Evolutionary conservation across 2,113 vertebrate species (phyloP).

Genomic region (Podarcis raffonei): DNA sequence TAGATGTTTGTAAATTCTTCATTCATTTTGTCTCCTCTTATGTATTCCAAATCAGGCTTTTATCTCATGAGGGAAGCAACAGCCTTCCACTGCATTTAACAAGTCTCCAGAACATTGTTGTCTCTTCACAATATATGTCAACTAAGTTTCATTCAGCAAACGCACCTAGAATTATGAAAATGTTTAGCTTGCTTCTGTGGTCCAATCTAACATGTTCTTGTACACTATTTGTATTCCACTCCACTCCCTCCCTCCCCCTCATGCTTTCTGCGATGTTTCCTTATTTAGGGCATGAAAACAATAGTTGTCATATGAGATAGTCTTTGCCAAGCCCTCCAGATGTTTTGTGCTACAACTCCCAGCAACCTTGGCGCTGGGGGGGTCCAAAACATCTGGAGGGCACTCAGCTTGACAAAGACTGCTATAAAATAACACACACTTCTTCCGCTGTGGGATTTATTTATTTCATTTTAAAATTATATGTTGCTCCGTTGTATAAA

Average conservation of each 20-base stretch:
- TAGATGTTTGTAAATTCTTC: conserved; percentile 84
- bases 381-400: too few species aligned
- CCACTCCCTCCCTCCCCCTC: too few species aligned
- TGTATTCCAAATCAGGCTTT: conserved; percentile 47
- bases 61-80: conserved; percentile 41
- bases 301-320: background rate
- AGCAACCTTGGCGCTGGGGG: too few species aligned
- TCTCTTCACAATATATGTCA: conserved; percentile 2
- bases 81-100: conserved; percentile 37
- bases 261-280: background rate
- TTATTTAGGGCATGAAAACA: background rate
- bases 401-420: too few species aligned
- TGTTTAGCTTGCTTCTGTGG: background rate
- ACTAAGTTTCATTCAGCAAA: conserved; percentile 33
- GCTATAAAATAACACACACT: background rate
- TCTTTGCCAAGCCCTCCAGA: too few species aligned
- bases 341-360: too few species aligned
- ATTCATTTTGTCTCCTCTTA: conserved; percentile 74
- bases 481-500: too few species aligned
- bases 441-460: background rate
- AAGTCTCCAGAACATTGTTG: conserved; percentile 29
- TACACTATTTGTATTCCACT: background rate
- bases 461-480: too few species aligned
- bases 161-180: background rate
- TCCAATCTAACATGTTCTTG: background rate